phyloP scores from a whole-genome alignment of 2,113 vertebrate species.

The Willisornis vidua region DNA sequence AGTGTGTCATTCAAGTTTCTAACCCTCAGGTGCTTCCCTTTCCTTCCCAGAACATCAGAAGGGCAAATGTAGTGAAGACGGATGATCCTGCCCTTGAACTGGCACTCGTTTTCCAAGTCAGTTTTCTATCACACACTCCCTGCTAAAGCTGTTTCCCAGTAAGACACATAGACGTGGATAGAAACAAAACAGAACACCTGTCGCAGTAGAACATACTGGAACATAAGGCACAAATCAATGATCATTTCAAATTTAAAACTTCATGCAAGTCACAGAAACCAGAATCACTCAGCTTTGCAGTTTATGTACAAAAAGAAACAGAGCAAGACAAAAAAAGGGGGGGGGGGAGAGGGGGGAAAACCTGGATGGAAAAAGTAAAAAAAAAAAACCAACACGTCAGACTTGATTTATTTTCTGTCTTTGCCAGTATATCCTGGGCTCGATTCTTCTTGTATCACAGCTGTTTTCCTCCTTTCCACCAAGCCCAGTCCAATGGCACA shows the following conservation, averaged over 20 bases:
- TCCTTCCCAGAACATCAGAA: background rate
- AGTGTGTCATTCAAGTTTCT: background rate
- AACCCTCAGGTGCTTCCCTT: background rate
- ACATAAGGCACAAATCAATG: constrained; percentile 35
- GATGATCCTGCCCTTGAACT: background rate
- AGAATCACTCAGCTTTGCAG: background rate
- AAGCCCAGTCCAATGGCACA: constrained; percentile 19
- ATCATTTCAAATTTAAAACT: constrained; percentile 35
- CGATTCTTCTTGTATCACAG: background rate
- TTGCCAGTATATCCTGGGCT: background rate
- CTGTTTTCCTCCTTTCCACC: background rate
- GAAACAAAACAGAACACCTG: constrained; percentile 34
- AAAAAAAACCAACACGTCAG: background rate
- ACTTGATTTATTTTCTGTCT: constrained; percentile 32
- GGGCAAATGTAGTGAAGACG: background rate
- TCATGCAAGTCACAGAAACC: constrained; percentile 26
- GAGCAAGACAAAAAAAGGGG: background rate
- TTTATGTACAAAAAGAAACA: background rate
- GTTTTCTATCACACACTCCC: constrained; percentile 12
- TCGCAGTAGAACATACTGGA: background rate
- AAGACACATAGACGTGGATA: background rate
- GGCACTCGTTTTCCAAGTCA: background rate
- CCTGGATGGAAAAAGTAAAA: background rate
- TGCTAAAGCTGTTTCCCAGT: background rate
- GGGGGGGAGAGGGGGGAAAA: too few species aligned